A percentile compares a stretch with the other conserved stretches of the same genome.
phyloP scores from a whole-genome alignment of 1,140 invertebrate genomes.

The Pseudomyrmex concolor region DNA sequence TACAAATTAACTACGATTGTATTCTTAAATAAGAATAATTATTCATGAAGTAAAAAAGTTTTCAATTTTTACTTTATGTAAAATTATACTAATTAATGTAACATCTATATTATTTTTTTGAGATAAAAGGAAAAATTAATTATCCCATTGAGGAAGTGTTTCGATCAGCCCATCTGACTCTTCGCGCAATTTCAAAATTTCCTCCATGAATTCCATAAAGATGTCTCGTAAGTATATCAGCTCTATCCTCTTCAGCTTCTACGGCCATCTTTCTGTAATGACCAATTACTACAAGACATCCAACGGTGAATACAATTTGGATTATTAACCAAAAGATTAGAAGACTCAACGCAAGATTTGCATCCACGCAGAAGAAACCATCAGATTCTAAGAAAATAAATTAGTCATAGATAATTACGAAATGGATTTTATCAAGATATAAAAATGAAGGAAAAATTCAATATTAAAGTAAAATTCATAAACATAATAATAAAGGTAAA shows the following conservation, averaged over 20 bases:
- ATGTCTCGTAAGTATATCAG: conserved; percentile 79
- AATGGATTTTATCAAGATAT: neutral
- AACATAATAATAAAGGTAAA: no score
- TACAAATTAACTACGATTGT: no score
- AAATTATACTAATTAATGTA: neutral
- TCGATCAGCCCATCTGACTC: conserved; percentile 83
- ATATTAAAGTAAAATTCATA: conserved; percentile 27
- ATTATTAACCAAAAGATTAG: conserved; percentile 80
- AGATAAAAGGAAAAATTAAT: neutral
- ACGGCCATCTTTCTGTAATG: conserved; percentile 76
- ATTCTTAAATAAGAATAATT: neutral
- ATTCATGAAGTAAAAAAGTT: neutral
- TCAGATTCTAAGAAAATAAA: conserved; percentile 73
- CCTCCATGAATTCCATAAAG: conserved; percentile 81
- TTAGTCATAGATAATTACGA: no score
- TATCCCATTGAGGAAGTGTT: conserved; percentile 67
- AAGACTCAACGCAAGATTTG: conserved; percentile 74
- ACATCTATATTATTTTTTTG: neutral
- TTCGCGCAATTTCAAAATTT: conserved; percentile 81
- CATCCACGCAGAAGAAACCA: conserved; percentile 78
- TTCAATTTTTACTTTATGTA: conserved; percentile 4
- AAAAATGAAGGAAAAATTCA: neutral
- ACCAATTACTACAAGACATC: conserved; percentile 79
- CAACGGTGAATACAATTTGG: conserved; percentile 79
- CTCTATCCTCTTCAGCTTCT: conserved; percentile 80